Base-by-base conservation (phyloP, 1,140 invertebrate species). In the Caenorhabditis elegans region DNA sequence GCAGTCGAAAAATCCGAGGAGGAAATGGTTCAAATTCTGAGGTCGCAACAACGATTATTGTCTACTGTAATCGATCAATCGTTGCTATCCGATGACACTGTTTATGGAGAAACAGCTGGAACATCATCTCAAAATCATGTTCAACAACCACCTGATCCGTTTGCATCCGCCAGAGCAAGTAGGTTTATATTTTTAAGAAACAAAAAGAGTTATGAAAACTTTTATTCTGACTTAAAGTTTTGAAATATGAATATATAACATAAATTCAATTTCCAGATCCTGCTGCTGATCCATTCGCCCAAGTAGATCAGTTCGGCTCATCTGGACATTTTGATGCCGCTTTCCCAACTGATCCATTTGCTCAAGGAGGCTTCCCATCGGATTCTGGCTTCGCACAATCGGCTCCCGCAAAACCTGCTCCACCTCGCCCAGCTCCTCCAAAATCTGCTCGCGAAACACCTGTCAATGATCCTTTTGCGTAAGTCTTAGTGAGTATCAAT, bases 401-500 rank as follows among this genome's bases (percentile, higher is more conserved):
- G 39, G 53, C 43, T 19, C 22, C 39, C 11, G 46, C 19, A 11
- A 65, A 65, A 39, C 46, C 26, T 2, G 70, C 76, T 10, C 60
- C 80, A 8, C 80, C 80, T 19, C 80, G 60, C 36, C 78, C 78
- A 26, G 78, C 46, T 43, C 80, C 80, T 60, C 80, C 80, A 13
- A 76, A 76, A 70, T 39, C 65, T 28, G 79, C 70, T 10, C 26
- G 75, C 22, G 43, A 46, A 39, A 82, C 80, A 22, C 80, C 80
- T 17, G 80, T 82, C 8, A 60, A 81, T 13, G 80, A 82, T 82
- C 80, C 80, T 2, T 82, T 82, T 26, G 80, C 80, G 22, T 51
- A 82, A 15, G 60, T 51, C 43, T 76, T 26, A 17, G 28, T n/a
- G 10, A 48, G 6, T 19, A 22, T 22, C 6, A 13, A 47, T 26